Evolutionary conservation across 1,140 invertebrate species (phyloP), one percentile per base, ranked within the genome.

Genomic region (Philopotamus ludificatus): DNA sequence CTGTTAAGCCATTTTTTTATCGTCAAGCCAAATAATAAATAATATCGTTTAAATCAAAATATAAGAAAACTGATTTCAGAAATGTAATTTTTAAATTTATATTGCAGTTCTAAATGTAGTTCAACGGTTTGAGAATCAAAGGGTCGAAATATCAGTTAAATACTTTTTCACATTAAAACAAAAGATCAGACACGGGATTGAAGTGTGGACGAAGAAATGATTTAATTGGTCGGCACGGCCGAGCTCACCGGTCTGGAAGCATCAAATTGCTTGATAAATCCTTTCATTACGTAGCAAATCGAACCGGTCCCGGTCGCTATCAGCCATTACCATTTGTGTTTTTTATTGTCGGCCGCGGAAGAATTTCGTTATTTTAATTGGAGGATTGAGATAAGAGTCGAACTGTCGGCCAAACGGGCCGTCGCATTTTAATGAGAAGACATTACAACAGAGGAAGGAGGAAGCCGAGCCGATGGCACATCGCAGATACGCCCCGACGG

Each of bases 281-380:
- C 44, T 47, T 47, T 47, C 44, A 47, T 47, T 47, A 47, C 44
- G n/a, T 21, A 54, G 51, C 51, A 25, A 47, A 47, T 47, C 44
- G 51, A 54, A 54, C 51, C 51, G 44, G 28, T 34, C 28, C 4
- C 4, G 20, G 51, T 54, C 51, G 51, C 28, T 54, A 54, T 54
- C 51, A 26, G 8, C 25, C 44, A 16, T 47, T 47, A 25, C 51
- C 47, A 28, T 54, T 54, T 54, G 23, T 54, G 44, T 21, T 34
- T 63, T 63, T 63, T 54, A 54, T 54, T 54, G 45, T 12, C 47
- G 47, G 12, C 45, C 59, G 25, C 22, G 66, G 44, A 39, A 65
- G 63, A 65, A 62, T 57, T 44, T 69, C 51, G 63, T 62, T 65
- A 65, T 69, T 69, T 69, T 69, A 69, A 69, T 69, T 69, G 67